Conservation (phyloP, 2,888 invertebrate species). For the Archaeoteleia sp. region DNA sequence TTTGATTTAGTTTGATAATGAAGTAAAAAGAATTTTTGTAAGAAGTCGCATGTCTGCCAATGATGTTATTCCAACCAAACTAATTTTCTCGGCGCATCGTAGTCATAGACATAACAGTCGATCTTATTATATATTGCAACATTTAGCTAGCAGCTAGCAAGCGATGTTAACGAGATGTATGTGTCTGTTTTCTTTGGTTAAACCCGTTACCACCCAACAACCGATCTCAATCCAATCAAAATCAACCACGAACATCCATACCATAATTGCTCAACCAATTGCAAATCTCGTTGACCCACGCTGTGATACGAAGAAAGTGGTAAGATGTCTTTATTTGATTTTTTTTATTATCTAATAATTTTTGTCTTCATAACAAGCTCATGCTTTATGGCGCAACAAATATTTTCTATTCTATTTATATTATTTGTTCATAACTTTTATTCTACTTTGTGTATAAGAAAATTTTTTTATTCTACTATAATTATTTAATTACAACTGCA, state of each 20-base stretch:
- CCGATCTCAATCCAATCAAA: constrained; percentile 63
- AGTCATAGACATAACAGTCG: constrained; percentile 44
- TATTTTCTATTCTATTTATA: constrained; percentile 31
- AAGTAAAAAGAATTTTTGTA: constrained; percentile 23
- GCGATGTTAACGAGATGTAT: constrained; percentile 67
- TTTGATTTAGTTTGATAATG: constrained; percentile 31
- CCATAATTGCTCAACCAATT: constrained; percentile 62
- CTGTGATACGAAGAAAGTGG: constrained; percentile 69
- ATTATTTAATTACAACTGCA: no score
- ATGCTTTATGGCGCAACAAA: constrained; percentile 32
- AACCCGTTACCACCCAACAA: constrained; percentile 65
- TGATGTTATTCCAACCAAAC: constrained; percentile 43
- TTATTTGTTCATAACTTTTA: not conserved
- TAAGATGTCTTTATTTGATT: constrained; percentile 62
- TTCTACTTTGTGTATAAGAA: no score
- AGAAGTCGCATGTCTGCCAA: constrained; percentile 42
- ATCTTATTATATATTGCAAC: constrained; percentile 50
- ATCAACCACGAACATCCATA: constrained; percentile 63
- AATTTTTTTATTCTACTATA: no score
- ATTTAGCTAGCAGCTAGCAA: constrained; percentile 57
- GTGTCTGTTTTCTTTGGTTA: constrained; percentile 68
- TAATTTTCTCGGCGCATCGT: constrained; percentile 40
- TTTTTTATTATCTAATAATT: constrained; percentile 45
- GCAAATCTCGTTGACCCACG: constrained; percentile 65
- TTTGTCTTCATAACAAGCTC: constrained; percentile 34